phyloP scores from a whole-genome alignment of 2,888 invertebrate genomes.

The Imbricaverruca yamaguchii region DNA sequence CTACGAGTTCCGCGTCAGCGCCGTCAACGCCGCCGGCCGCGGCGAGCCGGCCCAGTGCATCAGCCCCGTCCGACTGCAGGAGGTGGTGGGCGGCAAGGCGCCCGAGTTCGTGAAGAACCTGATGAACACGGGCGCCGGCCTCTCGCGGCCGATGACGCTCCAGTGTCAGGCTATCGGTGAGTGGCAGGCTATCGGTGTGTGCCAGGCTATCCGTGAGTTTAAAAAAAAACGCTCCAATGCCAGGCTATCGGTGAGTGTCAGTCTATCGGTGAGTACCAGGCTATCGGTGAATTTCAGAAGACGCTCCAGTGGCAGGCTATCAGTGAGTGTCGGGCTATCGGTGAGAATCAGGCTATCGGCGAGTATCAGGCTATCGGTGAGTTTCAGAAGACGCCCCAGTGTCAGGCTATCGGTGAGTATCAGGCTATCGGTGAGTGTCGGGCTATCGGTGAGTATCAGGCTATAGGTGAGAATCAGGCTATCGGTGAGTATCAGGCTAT shows the following conservation, averaged over 20 bases:
- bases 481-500: conserved; percentile 83
- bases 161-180: conserved; percentile 68
- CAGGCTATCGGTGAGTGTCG: too few relatives aligned
- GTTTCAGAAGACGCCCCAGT: conserved; percentile 59
- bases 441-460: conserved; percentile 49
- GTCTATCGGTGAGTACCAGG: conserved; percentile 49
- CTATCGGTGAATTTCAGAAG: too few relatives aligned
- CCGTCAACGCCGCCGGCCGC: conserved; percentile 84
- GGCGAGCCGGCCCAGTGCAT: conserved; percentile 81
- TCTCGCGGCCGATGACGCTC: conserved; percentile 69
- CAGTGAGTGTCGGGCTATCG: too few relatives aligned
- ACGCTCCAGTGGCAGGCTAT: conserved; percentile 79
- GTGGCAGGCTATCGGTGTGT: conserved; percentile 52
- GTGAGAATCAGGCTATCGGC: too few relatives aligned
- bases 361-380: conserved; percentile 64
- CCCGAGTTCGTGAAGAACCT: conserved; percentile 81
- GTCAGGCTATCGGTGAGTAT: conserved; percentile 57
- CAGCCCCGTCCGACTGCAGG: conserved; percentile 84
- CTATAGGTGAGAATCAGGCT: too few relatives aligned
- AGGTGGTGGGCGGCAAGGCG: conserved; percentile 78
- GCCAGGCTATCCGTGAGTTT: too few relatives aligned
- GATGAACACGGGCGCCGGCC: conserved; percentile 64
- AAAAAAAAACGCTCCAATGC: conserved; percentile 78
- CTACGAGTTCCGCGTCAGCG: conserved; percentile 92
- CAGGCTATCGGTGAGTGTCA: conserved; percentile 71